Evolutionary conservation across 2,888 invertebrate species (phyloP).

Genomic region (Nemoura dubitans): DNA sequence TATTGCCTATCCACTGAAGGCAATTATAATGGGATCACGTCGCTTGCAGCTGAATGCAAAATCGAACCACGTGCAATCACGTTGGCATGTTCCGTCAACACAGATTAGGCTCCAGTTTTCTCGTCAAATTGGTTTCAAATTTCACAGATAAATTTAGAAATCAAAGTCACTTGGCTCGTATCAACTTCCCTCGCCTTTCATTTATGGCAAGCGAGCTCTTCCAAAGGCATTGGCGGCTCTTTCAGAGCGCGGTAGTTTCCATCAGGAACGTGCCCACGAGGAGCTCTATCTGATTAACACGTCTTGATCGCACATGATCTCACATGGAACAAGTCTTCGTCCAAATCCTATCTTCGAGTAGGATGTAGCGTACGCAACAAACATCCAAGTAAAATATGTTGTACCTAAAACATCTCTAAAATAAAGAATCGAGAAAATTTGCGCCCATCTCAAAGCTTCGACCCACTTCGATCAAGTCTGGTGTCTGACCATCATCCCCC

Average conservation of each 20-base stretch:
- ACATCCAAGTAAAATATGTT: not conserved
- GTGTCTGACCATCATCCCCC: too few relatives aligned
- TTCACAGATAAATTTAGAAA: not conserved
- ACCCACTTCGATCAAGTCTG: too few relatives aligned
- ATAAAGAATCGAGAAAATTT: too few relatives aligned
- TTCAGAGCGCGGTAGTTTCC: not conserved
- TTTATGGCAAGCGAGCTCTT: too few relatives aligned
- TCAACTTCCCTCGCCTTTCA: not conserved
- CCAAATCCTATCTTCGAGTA: not conserved
- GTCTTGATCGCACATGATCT: not conserved
- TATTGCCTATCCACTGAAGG: not conserved
- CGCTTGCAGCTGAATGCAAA: not conserved
- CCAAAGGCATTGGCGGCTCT: not conserved
- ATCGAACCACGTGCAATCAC: not conserved
- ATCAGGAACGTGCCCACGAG: not conserved
- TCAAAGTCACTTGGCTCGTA: not conserved
- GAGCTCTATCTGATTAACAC: not conserved
- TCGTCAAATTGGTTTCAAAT: not conserved
- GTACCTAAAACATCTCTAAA: too few relatives aligned
- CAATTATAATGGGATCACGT: not conserved
- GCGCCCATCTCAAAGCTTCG: too few relatives aligned
- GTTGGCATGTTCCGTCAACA: not conserved
- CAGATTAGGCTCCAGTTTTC: not conserved
- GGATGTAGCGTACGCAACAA: not conserved
- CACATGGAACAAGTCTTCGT: not conserved